Percentiles rank a stretch among this genome's conserved stretches.
Evolutionary conservation across 1,140 invertebrate species (phyloP).

Genomic region (Chionoecetes opilio): DNA sequence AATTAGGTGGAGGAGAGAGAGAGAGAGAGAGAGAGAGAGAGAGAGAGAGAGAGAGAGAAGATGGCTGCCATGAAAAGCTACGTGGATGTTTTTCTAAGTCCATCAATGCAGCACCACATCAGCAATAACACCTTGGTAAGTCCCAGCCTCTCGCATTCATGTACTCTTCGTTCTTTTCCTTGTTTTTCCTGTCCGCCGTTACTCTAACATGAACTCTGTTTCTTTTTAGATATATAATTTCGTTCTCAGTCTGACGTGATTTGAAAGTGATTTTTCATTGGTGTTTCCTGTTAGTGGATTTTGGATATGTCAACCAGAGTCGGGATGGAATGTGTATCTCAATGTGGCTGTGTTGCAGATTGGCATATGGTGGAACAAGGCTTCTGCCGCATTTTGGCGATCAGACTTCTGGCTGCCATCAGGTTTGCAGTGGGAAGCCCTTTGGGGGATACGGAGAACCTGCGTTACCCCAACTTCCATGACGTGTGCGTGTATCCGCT

Average conservation of each 20-base stretch:
- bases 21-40: no score
- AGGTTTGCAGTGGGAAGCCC: conserved; percentile 94
- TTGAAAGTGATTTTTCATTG: background rate
- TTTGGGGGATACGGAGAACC: conserved; percentile 90
- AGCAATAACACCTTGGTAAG: conserved; percentile 73
- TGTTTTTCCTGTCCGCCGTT: background rate
- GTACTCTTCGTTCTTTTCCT: background rate
- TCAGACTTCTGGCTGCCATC: conserved; percentile 83
- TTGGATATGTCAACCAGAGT: background rate
- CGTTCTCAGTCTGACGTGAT: no score
- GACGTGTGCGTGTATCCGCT: conserved; percentile 86
- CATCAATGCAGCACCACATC: conserved; percentile 69
- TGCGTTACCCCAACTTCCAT: conserved; percentile 91
- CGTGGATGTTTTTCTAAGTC: conserved; percentile 67
- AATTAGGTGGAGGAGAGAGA: background rate
- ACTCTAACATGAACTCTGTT: no score
- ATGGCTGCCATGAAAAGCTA: conserved; percentile 65
- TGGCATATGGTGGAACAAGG: conserved; percentile 52
- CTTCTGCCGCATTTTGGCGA: conserved; percentile 59
- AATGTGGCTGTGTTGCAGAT: conserved; percentile 57
- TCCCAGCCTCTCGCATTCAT: background rate
- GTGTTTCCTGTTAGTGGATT: background rate
- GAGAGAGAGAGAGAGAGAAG: no score
- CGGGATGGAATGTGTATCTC: background rate
- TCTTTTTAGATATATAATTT: no score